Base-by-base conservation (phyloP, 2,888 invertebrate species). In the Cephus sareptanus region DNA sequence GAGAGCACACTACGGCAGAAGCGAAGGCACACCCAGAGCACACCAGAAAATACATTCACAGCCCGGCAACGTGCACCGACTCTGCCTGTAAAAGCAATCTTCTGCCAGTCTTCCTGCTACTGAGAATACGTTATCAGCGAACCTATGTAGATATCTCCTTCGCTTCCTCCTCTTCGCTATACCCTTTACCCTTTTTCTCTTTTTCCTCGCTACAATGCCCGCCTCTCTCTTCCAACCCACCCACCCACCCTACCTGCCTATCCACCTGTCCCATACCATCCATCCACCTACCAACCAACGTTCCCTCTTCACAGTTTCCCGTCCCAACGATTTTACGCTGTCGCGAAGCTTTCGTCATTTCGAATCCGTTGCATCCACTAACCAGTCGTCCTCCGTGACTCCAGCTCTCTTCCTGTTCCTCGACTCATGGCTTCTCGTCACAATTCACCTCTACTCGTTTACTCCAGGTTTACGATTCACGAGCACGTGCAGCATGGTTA, bases 81-180 rank as follows among this genome's bases (percentile, higher is more conserved):
- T 73, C 34, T 74, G 81, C 82, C 85, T 87, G 88, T 86, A 87
- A 89, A 89, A 90, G 89, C 88, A 89, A 90, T 90, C 87, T 89
- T 89, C 85, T 85, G 87, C 86, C 87, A 83, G 88, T 85, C 56
- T 86, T 86, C 85, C 82, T 84, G 83, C 85, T 84, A 87, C 87
- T 84, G 85, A 86, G 88, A 89, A 89, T 89, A 88, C 85, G 86
- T 89, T 89, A 89, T 89, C 88, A 88, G 84, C 82, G 80, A 76
- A 82, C 82, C 81, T 81, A 77, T 34, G 13, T 31, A 69, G 34
- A 68, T 40, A 69, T 69, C 33, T 31, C 76, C 74, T 78, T 68
- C 13, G 33, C 74, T 75, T 56, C 40, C 40, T 56, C 6, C 40
- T 71, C 30, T 73, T 76, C 73, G 15, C 70, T 37, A 23, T 35